Conservation (phyloP, 1,140 invertebrate genomes). For the Antheraea pernyi region DNA sequence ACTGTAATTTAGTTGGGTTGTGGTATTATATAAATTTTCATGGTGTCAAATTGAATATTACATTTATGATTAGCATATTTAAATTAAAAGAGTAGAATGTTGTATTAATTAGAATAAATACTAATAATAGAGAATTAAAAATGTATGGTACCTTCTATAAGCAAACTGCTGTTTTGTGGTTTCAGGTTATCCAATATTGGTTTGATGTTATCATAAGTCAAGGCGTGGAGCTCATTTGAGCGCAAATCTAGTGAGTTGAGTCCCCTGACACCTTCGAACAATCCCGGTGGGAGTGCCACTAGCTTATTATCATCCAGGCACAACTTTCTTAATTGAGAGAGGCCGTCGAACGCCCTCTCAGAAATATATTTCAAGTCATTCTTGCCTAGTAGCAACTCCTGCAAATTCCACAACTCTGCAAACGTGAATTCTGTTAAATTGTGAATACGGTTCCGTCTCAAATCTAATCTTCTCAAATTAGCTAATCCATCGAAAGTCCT, state of each 20-base stretch:
- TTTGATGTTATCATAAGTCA: constrained; percentile 85
- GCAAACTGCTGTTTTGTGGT: constrained; percentile 84
- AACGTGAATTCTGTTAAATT: constrained; percentile 88
- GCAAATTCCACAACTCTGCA: constrained; percentile 84
- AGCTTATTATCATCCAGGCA: constrained; percentile 87
- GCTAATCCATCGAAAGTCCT: constrained; percentile 86
- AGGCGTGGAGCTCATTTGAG: constrained; percentile 85
- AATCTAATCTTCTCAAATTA: constrained; percentile 82
- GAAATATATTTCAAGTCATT: constrained; percentile 84
- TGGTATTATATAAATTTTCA: too few species aligned
- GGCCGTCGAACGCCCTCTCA: constrained; percentile 85
- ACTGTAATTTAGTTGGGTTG: too few species aligned
- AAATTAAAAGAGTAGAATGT: too few species aligned
- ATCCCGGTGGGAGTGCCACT: constrained; percentile 81
- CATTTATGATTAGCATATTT: too few species aligned
- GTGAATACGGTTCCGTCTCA: constrained; percentile 85
- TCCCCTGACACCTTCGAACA: constrained; percentile 83
- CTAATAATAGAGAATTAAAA: too few species aligned
- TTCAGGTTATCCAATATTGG: constrained; percentile 88
- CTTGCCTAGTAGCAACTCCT: constrained; percentile 85
- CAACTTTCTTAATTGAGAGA: constrained; percentile 83
- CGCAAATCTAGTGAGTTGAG: constrained; percentile 86
- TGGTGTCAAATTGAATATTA: too few species aligned
- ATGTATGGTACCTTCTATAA: constrained; percentile 88
- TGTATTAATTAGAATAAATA: too few species aligned